A percentile compares a stretch with the other conserved stretches of the same genome.
Evolutionary conservation across 2,797 vertebrate genomes (phyloP).

Genomic region (Clarias laeviceps): DNA sequence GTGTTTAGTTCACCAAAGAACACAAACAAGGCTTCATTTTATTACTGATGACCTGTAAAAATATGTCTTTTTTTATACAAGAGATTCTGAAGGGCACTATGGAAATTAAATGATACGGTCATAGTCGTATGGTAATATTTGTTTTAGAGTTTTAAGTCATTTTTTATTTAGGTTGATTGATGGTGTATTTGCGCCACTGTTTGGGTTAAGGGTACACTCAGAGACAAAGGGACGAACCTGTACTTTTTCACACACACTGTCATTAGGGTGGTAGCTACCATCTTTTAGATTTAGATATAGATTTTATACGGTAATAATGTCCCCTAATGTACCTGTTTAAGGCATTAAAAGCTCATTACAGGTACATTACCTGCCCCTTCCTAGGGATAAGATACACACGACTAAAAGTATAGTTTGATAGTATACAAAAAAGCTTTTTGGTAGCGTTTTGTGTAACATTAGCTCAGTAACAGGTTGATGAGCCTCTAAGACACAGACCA

Average conservation of each 20-base stretch:
- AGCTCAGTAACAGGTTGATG: conserved; percentile 38
- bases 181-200: not conserved
- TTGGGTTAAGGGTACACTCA: not conserved
- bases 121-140: not conserved
- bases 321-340: not conserved
- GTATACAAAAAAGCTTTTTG: too few species aligned
- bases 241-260: not conserved
- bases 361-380: not conserved
- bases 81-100: not conserved
- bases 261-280: not conserved
- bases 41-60: not conserved
- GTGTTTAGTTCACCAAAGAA: not conserved
- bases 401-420: not conserved
- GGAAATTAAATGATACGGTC: not conserved
- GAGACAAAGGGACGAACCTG: not conserved
- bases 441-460: too few species aligned
- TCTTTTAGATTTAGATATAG: not conserved
- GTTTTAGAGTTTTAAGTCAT: not conserved
- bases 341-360: not conserved
- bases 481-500: not conserved
- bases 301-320: not conserved
- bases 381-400: not conserved
- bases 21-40: not conserved
- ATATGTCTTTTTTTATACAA: not conserved
- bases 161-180: not conserved